Percentiles rank a stretch among this genome's conserved stretches.
Conservation (phyloP, 1,140 invertebrate genomes). For the Armadillidium nasatum region DNA sequence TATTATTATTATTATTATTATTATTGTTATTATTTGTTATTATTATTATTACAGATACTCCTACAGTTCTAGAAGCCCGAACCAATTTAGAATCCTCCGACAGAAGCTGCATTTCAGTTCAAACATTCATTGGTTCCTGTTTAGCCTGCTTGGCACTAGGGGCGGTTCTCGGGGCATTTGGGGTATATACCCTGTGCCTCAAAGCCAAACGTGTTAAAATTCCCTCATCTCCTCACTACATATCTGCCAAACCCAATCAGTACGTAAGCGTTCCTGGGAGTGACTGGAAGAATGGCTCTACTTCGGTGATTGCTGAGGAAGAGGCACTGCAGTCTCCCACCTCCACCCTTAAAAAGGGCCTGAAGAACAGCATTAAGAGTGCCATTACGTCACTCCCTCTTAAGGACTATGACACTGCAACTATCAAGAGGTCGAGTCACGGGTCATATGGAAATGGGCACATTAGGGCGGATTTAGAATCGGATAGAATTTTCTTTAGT, state of each 20-base stretch:
- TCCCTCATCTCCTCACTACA: conserved; percentile 66
- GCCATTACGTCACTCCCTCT: conserved; percentile 39
- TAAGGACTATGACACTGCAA: conserved; percentile 68
- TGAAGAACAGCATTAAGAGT: conserved; percentile 48
- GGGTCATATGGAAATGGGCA: conserved; percentile 52
- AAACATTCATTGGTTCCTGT: conserved; percentile 57
- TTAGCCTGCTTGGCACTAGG: conserved; percentile 53
- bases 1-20: neutral
- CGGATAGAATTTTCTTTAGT: conserved; percentile 49
- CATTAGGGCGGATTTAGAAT: conserved; percentile 57
- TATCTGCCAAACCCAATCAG: conserved; percentile 42
- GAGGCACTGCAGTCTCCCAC: conserved; percentile 19
- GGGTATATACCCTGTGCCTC: conserved; percentile 51
- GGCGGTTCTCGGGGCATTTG: conserved; percentile 49
- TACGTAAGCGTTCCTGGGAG: conserved; percentile 43
- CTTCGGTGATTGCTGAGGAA: conserved; percentile 3
- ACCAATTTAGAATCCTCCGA: conserved; percentile 5
- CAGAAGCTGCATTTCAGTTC: conserved; percentile 49
- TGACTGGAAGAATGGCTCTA: conserved; percentile 50
- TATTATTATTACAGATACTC: neutral
- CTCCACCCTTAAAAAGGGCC: conserved; percentile 34
- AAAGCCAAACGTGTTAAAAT: conserved; percentile 50
- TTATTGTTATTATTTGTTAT: too few species aligned
- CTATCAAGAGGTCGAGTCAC: conserved; percentile 69
- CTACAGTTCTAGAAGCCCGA: conserved; percentile 9